Evolutionary conservation across 2,113 vertebrate species (phyloP).

Genomic region (Trachemys scripta): DNA sequence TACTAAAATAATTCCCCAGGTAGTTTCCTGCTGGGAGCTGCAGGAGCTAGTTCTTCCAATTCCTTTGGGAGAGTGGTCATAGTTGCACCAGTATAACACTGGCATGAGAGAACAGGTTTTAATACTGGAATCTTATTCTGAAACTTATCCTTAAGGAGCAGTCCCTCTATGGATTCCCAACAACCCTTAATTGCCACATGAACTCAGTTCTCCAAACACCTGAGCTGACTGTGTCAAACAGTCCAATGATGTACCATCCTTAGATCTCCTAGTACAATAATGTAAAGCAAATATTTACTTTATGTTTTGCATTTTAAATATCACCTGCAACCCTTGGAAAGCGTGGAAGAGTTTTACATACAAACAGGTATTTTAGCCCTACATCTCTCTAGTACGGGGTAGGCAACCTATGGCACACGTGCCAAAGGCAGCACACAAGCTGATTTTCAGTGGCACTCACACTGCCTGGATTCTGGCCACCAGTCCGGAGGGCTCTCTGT

Average conservation of each 20-base stretch:
- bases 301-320: neutral
- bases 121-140: neutral
- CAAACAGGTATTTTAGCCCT: neutral
- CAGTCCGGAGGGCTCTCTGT: too few species aligned
- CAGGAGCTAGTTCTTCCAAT: neutral
- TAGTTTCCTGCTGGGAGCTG: neutral
- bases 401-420: too few species aligned
- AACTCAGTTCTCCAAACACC: neutral
- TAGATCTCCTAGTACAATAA: neutral
- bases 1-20: neutral
- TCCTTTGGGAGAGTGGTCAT: neutral
- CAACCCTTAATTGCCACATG: neutral
- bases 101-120: neutral
- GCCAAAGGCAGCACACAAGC: too few species aligned
- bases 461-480: too few species aligned
- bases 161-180: neutral
- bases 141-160: neutral
- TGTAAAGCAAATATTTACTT: neutral
- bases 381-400: neutral
- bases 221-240: neutral
- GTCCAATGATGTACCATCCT: neutral
- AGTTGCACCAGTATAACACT: neutral
- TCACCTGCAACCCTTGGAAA: conserved; percentile 47
- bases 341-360: conserved; percentile 25
- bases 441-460: too few species aligned